Base-by-base conservation (phyloP, 1,140 invertebrate genomes). In the Oreohelix idahoensis region DNA sequence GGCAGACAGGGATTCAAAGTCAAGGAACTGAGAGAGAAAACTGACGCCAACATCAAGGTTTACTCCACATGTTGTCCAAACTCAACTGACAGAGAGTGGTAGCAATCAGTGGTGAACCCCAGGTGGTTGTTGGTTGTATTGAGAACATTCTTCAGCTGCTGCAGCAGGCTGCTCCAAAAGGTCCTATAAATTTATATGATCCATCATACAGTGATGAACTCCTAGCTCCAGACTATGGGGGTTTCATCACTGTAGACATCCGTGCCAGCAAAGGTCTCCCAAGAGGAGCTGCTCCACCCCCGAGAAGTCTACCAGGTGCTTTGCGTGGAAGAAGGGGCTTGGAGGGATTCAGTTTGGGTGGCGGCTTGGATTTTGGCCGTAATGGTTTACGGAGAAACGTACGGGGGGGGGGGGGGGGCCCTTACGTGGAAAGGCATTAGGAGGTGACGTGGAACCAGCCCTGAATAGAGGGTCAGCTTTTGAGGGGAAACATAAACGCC, bases 1-100 rank as follows among this genome's bases (percentile, higher is more conserved):
- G 98, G 98, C 69, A 97, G 98, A 93, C 96, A 95, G 84, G 98
- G 98, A 63, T 94, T 96, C 86, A 99, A 99, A 94, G 99, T 99
- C 92, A 99, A 99, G 94, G 98, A 99, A 93, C 95, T 99, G 32
- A 94, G 98, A 91, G 98, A 99, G 97, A 97, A 97, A 95, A 98
- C 97, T 86, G 96, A 96, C 45, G 96, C 97, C 49, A 95, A 96
- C 58, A 97, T 99, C 92, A 99, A 99, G 94, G 98, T 99, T 58
- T 99, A 98, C 93, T 96, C 96, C 0, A 97, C 97, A 93, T 96
- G 97, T 88, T 98, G 97, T 86, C 98, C 98, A 0, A 95, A 97
- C 91, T 99, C 97, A 89, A 97, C 97, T 51, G 98, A 99, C 92
- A 95, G 98, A 98, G 97, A 49, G 95, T 99, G 81, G 97, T 99